These are phyloP conservation scores for Mungos mungo DNA, from an alignment of 2,113 vertebrate genomes.

Conservation along the genomic window DNA sequence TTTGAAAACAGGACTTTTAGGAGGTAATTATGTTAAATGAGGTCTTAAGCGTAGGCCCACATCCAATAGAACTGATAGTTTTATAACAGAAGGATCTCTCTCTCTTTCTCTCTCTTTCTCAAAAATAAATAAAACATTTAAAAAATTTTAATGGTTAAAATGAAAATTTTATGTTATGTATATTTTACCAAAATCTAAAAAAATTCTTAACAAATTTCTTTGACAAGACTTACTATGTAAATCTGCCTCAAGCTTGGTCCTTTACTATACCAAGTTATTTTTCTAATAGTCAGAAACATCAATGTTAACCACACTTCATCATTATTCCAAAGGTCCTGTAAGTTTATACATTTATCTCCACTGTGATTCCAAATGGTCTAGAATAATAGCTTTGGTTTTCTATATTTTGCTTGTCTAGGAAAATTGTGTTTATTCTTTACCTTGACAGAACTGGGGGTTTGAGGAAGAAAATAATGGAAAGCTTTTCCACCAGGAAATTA, in stretches of 20 bases:
- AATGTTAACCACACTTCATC: background rate
- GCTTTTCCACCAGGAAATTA: constrained; percentile 54
- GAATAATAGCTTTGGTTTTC: background rate
- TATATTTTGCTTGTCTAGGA: constrained; percentile 12
- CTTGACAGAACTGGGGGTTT: constrained; percentile 7
- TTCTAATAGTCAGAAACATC: constrained; percentile 9
- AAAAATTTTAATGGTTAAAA: background rate
- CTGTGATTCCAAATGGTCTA: background rate
- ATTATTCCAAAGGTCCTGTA: background rate
- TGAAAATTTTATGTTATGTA: background rate
- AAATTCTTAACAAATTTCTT: background rate
- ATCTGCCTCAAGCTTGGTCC: background rate
- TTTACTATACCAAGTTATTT: background rate
- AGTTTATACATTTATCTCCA: background rate
- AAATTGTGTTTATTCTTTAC: constrained; percentile 44
- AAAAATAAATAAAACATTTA: too few relatives aligned
- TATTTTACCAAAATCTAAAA: background rate
- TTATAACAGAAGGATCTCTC: too few relatives aligned
- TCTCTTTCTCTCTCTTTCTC: too few relatives aligned
- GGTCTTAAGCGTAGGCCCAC: too few relatives aligned
- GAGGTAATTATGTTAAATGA: too few relatives aligned
- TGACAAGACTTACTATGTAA: background rate
- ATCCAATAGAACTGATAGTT: too few relatives aligned
- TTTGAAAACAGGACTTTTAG: too few relatives aligned
- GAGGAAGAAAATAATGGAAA: constrained; percentile 53